Base-by-base conservation (phyloP, 2,113 vertebrate species). In the Hippocampus abdominalis region DNA sequence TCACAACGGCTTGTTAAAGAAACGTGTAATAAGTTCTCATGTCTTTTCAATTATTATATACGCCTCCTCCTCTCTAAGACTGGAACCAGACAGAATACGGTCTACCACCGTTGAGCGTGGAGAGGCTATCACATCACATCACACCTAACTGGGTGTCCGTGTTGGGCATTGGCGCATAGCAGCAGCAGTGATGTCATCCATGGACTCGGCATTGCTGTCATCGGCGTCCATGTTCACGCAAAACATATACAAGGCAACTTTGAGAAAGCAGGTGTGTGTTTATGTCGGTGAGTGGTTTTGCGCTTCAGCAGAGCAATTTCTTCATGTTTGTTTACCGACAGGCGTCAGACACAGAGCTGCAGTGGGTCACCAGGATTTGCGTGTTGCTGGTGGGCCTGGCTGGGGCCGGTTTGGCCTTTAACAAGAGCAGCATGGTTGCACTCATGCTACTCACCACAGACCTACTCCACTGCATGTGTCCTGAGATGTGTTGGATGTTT, bases 31-130 rank as follows among this genome's bases (percentile, higher is more conserved):
- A 29, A 29, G 29, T 29, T 29, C 3, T 29, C 1, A 27, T 27
- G 27, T 27, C 1, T 27, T 27, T 27, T 27, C 29, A 29, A 2
- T 29, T 29, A 29, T 29, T 29, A 2, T 29, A 2, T 29, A 29
- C 2, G 29, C 29, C 29, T 11, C 3, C 70, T 48, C 39, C 69
- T 76, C 53, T 78, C 67, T 74, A 79, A 94, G 92, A 94, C 76
- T 94, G 92, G 93, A 94, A 94, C 83, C 87, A 93, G 86, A 94
- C 93, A 69, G 86, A 59, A 20, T 94, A 93, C 0, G 91, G 93
- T 59, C 83, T 92, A 39, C 93, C 90, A 56, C 93, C 91, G 3
- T 83, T 0, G 90, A 92, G 29, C 91, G 88, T 74, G 88, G 88
- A 15, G 90, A 94, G 68, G n/a, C n/a, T n/a, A n/a, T n/a, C n/a